These are phyloP conservation scores for Erebia palarica DNA, from an alignment of 2,888 invertebrate species.

Conservation along the genomic window DNA sequence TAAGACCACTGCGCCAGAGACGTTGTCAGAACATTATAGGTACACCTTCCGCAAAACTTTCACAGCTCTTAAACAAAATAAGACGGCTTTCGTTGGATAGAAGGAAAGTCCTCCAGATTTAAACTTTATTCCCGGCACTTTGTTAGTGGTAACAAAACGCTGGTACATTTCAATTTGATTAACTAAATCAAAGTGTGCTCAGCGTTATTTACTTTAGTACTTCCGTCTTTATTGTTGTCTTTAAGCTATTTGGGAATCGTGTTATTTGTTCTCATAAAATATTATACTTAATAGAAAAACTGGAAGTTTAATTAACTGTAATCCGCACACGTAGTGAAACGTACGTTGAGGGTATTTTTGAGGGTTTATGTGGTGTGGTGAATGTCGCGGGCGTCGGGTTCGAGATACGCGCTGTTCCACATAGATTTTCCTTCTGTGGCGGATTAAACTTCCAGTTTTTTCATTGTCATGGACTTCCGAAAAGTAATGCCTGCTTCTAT, in stretches of 20 bases:
- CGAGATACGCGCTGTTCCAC: no score
- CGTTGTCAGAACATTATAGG: neutral
- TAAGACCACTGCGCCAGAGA: no score
- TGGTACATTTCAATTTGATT: constrained; percentile 45
- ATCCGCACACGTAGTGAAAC: no score
- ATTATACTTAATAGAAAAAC: no score
- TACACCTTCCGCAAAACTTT: neutral
- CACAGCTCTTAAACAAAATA: constrained; percentile 4
- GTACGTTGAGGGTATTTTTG: no score
- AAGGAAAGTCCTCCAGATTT: constrained; percentile 11
- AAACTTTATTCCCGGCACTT: constrained; percentile 36
- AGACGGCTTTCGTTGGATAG: neutral
- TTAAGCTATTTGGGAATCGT: constrained; percentile 6
- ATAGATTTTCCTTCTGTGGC: no score
- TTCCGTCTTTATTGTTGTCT: constrained; percentile 10
- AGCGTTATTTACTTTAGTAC: constrained; percentile 25
- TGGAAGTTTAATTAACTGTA: no score
- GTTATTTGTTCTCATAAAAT: constrained; percentile 2
- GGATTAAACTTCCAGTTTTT: no score
- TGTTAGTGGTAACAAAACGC: constrained; percentile 44
- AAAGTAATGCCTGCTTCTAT: no score
- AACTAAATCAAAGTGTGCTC: constrained; percentile 42
- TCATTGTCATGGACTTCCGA: no score
- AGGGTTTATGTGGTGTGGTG: no score
- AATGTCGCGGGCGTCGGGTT: no score